Conservation (phyloP, 1,140 invertebrate genomes). For the Phymorhynchus buccinoides region DNA sequence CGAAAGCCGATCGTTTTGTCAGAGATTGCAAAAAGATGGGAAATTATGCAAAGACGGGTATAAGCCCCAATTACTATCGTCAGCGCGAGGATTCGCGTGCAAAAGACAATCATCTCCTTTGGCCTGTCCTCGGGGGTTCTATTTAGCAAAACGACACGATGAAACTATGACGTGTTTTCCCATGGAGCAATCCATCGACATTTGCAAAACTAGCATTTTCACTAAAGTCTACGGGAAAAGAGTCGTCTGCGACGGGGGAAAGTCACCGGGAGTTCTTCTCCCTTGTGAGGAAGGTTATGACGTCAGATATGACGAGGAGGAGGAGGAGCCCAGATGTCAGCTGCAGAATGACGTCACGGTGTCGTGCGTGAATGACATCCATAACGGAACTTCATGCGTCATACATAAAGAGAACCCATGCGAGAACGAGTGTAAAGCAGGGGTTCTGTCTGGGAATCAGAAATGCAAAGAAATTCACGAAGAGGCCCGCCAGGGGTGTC, state of each 20-base stretch:
- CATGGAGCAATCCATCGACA: not conserved
- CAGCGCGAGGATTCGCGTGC: not conserved
- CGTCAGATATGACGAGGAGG: not conserved
- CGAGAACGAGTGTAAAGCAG: not conserved
- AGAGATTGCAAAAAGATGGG: not conserved
- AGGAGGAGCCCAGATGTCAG: constrained; percentile 8
- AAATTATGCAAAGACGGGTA: not conserved
- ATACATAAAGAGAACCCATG: not conserved
- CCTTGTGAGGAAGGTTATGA: constrained; percentile 33
- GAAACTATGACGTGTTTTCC: not conserved
- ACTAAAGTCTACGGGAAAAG: not conserved
- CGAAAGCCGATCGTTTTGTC: not conserved
- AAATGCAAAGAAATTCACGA: constrained; percentile 11
- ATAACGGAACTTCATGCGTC: constrained; percentile 9
- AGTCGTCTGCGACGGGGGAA: constrained; percentile 17
- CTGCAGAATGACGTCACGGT: constrained; percentile 24
- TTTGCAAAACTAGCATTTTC: not conserved
- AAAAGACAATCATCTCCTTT: not conserved
- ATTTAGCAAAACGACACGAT: not conserved
- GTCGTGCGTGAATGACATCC: constrained; percentile 4
- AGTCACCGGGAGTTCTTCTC: constrained; percentile 6
- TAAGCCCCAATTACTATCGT: constrained; percentile 4
- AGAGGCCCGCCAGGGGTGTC: constrained; percentile 33
- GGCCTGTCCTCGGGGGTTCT: not conserved
- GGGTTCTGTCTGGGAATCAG: not conserved